Base-by-base conservation (phyloP, 2,113 vertebrate species). In the Oreochromis aureus region DNA sequence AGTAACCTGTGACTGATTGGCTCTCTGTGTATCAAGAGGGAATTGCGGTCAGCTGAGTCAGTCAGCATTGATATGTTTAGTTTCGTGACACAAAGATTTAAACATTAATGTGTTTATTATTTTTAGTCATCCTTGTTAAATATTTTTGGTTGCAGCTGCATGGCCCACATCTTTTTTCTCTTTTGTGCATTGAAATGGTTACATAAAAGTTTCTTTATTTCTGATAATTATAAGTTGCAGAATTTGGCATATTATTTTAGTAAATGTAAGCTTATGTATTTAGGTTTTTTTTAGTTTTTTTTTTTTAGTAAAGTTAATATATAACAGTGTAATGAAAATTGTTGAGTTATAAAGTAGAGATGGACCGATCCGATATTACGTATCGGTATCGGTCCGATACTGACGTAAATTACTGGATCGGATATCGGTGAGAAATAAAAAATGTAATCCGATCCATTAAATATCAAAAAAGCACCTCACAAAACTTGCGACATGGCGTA, bases 1-100 rank as follows among this genome's bases (percentile, higher is more conserved):
- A 82, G 56, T 87, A 61, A 88, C 58, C 84, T 80, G n/a, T 56
- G 82, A 91, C 81, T 51, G 66, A 86, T 89, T 10, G 82, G 22
- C 24, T 58, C 73, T 58, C 41, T 61, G 18, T 46, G 19, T 36
- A 79, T 90, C 56, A 39, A 4, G 16, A 27, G 9, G 44, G 24
- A 59, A 39, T 22, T 86, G 46, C 19, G 32, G 46, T 48, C 34
- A 58, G 55, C 61, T 58, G 27, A 19, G 18, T 51, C 36, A 41
- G 80, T 54, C 8, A 19, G 36, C 53, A 24, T 18, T 11, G 6
- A 66, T 84, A 63, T 32, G 12, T 83, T 83, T 10, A 18, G 30
- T 44, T 69, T 69, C 44, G 7, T 85, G 15, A 76, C 41, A 53
- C 34, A 61, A 48, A 59, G 7, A 56, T 87, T 81, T 19, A 82